These are phyloP conservation scores for Pseudomugil tenellus DNA, from an alignment of 2,797 vertebrate genomes.

Conservation along the genomic window DNA sequence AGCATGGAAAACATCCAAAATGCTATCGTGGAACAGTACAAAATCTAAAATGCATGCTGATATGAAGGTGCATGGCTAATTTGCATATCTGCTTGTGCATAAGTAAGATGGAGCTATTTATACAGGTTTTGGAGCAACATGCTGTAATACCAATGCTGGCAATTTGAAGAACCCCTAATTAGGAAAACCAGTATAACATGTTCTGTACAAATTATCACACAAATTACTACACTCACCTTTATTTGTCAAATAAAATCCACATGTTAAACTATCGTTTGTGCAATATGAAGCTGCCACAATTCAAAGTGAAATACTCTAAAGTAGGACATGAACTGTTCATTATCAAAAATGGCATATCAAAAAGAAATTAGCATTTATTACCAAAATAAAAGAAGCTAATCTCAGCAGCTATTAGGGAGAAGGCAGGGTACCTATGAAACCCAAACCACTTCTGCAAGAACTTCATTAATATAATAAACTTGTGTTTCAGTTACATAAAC, in stretches of 20 bases:
- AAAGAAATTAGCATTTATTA: not conserved
- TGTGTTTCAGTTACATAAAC: not conserved
- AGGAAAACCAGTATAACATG: not conserved
- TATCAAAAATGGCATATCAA: not conserved
- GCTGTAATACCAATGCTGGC: no score
- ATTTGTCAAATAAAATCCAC: not conserved
- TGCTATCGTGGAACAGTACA: no score
- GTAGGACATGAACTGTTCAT: not conserved
- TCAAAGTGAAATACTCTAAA: not conserved
- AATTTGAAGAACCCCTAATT: no score
- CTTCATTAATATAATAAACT: not conserved
- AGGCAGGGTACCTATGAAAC: not conserved
- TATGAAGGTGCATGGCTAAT: no score
- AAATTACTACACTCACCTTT: no score
- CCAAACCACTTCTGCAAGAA: not conserved
- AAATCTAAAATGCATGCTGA: no score
- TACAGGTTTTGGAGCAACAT: no score
- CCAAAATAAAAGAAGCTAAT: no score
- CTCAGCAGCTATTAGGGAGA: no score
- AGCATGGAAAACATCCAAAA: no score
- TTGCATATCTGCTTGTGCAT: no score
- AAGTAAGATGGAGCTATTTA: no score
- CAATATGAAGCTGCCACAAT: not conserved
- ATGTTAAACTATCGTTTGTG: not conserved
- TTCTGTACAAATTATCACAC: not conserved